Percentiles rank a stretch among this genome's conserved stretches.
Conservation (phyloP, 2,797 vertebrate species). For the Dallia pectoralis region DNA sequence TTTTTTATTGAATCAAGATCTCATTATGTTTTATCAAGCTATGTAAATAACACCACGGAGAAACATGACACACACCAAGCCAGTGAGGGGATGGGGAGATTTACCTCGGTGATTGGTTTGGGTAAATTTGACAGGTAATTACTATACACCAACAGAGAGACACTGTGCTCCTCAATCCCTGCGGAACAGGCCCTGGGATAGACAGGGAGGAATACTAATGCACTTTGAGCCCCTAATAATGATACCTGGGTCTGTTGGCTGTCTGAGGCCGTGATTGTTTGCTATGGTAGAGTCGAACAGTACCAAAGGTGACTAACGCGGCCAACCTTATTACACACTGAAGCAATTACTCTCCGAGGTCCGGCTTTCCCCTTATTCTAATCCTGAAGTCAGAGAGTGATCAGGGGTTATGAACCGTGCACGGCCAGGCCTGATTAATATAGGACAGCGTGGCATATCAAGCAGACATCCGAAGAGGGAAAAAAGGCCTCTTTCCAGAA, state of each 20-base stretch:
- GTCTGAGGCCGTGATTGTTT: constrained; percentile 43
- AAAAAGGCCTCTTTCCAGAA: background rate
- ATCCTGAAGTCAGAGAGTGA: constrained; percentile 21
- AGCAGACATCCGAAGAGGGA: background rate
- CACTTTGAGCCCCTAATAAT: constrained; percentile 41
- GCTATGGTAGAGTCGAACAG: constrained; percentile 21
- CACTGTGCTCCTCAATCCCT: constrained; percentile 32
- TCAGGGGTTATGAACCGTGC: background rate
- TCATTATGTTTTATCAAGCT: background rate
- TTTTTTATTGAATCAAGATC: background rate
- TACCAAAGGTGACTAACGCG: constrained; percentile 20
- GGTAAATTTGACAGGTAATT: constrained; percentile 47
- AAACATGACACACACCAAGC: background rate
- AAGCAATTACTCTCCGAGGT: constrained; percentile 29
- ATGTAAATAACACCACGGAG: background rate
- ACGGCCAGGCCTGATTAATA: background rate
- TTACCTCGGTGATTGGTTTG: constrained; percentile 24
- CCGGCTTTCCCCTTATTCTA: constrained; percentile 23
- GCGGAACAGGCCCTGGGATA: constrained; percentile 26
- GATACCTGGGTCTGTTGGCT: constrained; percentile 40
- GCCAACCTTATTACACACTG: constrained; percentile 35
- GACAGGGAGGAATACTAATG: constrained; percentile 41
- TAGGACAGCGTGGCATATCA: background rate
- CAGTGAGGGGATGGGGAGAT: background rate
- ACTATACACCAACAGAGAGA: constrained; percentile 35